These are phyloP conservation scores for Blomia tropicalis DNA, from an alignment of 2,888 invertebrate species.

Conservation along the genomic window DNA sequence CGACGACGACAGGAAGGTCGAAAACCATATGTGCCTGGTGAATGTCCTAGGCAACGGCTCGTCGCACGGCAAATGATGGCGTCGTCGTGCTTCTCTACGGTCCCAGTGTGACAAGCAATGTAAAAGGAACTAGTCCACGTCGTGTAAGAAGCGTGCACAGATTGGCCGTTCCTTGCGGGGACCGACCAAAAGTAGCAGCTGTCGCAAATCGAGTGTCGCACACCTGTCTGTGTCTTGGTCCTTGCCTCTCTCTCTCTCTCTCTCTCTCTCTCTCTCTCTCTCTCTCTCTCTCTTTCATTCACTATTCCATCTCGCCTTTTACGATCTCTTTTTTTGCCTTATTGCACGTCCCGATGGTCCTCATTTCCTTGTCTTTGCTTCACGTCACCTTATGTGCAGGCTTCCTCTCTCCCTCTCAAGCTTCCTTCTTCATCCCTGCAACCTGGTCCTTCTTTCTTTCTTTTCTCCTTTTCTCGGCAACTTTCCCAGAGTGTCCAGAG, in stretches of 20 bases:
- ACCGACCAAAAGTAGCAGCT: background rate
- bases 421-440: background rate
- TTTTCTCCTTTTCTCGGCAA: no score
- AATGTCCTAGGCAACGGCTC: constrained; percentile 10
- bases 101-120: no score
- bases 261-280: background rate
- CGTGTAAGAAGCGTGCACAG: constrained; percentile 7
- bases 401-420: background rate
- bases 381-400: no score
- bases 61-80: background rate
- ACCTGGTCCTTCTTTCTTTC: no score
- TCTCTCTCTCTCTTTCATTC: no score
- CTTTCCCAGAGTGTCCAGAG: no score
- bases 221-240: constrained; percentile 13
- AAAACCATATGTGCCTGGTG: constrained; percentile 15
- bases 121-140: background rate
- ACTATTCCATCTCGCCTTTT: no score
- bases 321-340: no score
- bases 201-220: constrained; percentile 12
- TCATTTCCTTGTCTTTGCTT: constrained; percentile 5
- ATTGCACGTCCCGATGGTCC: background rate
- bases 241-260: background rate
- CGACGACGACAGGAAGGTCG: constrained; percentile 10
- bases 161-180: constrained; percentile 7
- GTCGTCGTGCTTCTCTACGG: constrained; percentile 11